phyloP scores from a whole-genome alignment of 92 coral and sea anemone genomes.

The Bergia puertoricense region DNA sequence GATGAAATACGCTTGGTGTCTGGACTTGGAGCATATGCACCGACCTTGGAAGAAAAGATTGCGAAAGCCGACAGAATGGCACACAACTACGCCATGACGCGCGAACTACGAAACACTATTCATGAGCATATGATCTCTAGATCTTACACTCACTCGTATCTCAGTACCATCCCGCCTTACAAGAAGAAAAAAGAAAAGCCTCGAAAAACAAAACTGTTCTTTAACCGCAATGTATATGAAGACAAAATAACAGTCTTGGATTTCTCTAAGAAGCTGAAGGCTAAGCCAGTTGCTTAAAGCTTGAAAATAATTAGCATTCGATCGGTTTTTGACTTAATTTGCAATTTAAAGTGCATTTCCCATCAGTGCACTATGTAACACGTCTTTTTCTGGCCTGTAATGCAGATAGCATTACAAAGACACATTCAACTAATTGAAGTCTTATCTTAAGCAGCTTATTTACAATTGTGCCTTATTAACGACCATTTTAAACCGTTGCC shows the following conservation, averaged over 20 bases:
- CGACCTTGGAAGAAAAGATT: constrained; percentile 66
- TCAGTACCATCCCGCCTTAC: constrained; percentile 86
- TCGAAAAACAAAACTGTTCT: constrained; percentile 69
- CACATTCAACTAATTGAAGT: too few species aligned
- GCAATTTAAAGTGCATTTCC: too few species aligned
- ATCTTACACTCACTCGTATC: constrained; percentile 80
- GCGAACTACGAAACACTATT: constrained; percentile 82
- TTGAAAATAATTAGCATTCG: background rate
- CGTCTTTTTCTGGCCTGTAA: too few species aligned
- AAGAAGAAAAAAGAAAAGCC: constrained; percentile 74
- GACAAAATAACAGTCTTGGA: constrained; percentile 77
- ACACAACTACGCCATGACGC: constrained; percentile 82
- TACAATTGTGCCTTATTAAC: too few species aligned
- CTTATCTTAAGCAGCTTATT: too few species aligned
- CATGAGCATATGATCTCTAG: constrained; percentile 95
- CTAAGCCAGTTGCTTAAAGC: background rate
- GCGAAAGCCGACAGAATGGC: constrained; percentile 79
- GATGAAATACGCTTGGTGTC: constrained; percentile 58
- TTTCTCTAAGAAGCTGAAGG: constrained; percentile 45
- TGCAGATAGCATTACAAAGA: too few species aligned
- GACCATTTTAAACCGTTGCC: too few species aligned
- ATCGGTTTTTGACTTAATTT: background rate
- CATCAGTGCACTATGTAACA: too few species aligned
- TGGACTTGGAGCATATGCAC: constrained; percentile 52
- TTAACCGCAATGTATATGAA: constrained; percentile 82